Base-by-base conservation (phyloP, 2,888 invertebrate genomes). In the Sinopyrophorus schimmeli region DNA sequence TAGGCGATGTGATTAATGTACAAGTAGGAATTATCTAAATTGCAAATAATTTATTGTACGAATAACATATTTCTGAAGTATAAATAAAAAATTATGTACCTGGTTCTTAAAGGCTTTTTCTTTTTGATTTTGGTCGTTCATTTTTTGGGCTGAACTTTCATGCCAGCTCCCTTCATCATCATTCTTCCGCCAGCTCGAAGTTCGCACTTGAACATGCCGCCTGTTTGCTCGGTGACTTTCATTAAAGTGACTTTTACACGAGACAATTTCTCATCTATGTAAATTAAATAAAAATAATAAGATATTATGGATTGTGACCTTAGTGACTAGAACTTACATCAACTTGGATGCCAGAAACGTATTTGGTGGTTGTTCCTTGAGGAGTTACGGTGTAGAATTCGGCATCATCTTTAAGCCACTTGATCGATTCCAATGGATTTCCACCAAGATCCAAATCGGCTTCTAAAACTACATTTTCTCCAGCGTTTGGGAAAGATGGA, bases 151-250 rank as follows among this genome's bases (percentile, higher is more conserved):
- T 50, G 44, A 6, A 47, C 52, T 32, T 48, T 47, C 48, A 54
- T 53, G 5, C 44, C 50, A 17, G 50, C 50, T 3, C 50, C 50
- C 18, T 50, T 50, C 50, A 50, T 50, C 35, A 35, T 28, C 50
- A 50, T 50, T 28, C 35, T 50, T 3, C 50, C 50, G 6, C 50
- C 50, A 5, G 44, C 50, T 15, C 50, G 27, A 3, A 50, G 23
- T 41, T 50, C 50, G 15, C 50, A 50, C 17, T 50, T 50, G 40
- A 30, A 50, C 50, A 50, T 50, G 9, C 50, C 50, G 28, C 50
- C 46, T 12, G 24, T 39, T 9, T 16, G 15, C 24, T 44, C 46
- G 24, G 50, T 50, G 28, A 50, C 50, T 17, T 50, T 50, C 17
- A 30, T 17, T 7, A 50, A 15, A 7, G 50, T 50, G 5, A 44